A percentile compares a stretch with the other conserved stretches of the same genome.
Evolutionary conservation across 2,113 vertebrate species (phyloP).

Genomic region (Psittacula cyanocephala): DNA sequence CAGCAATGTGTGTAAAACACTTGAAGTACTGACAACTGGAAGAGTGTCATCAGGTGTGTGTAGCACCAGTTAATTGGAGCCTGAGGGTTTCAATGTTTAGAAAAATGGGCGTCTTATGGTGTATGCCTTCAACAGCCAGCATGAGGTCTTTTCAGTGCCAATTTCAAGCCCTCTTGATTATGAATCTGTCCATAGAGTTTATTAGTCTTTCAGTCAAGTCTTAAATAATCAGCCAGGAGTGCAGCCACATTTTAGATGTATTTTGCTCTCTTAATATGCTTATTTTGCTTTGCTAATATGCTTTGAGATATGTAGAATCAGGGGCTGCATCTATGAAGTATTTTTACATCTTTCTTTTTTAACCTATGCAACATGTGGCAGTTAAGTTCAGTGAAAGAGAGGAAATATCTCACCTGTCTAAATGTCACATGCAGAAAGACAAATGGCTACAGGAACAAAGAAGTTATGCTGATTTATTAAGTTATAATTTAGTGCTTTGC

Average conservation of each 20-base stretch:
- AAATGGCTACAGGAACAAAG: background rate
- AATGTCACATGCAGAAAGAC: background rate
- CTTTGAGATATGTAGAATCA: constrained; percentile 11
- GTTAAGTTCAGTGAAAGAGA: background rate
- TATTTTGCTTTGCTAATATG: constrained; percentile 56
- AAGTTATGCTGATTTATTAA: background rate
- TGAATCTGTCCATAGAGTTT: background rate
- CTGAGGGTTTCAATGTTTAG: background rate
- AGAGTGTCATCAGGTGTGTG: background rate
- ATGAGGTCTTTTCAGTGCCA: background rate
- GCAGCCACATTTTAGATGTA: constrained; percentile 36
- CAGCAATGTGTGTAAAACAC: background rate
- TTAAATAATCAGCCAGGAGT: constrained; percentile 30
- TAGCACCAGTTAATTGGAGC: background rate
- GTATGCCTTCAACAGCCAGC: background rate
- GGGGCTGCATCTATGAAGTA: constrained; percentile 7
- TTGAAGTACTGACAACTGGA: background rate
- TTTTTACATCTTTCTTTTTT: background rate
- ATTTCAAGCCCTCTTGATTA: background rate
- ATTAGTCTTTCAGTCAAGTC: background rate
- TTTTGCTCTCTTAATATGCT: constrained; percentile 52
- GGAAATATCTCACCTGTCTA: background rate
- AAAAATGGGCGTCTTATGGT: background rate
- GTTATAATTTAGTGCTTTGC: background rate
- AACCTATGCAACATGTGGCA: background rate